Evolutionary conservation across 1,140 invertebrate species (phyloP), one percentile per base, ranked within the genome.

Genomic region (Drosophila truncata): DNA sequence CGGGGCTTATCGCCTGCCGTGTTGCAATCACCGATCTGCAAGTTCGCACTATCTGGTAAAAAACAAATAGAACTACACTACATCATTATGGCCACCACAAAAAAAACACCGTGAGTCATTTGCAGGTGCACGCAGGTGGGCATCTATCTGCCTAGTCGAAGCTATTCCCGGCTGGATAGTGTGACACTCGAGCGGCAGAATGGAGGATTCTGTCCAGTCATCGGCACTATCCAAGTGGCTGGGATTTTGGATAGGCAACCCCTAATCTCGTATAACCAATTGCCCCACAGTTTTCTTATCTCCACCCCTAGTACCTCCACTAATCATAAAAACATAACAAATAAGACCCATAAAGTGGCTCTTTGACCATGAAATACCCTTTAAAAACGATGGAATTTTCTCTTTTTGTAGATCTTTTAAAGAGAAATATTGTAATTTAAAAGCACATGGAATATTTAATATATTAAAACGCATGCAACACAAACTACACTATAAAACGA

Each of bases 21-120:
- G 55, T 37, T 77, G 37, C 50, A 70, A 78, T 78, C 74, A 63
- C 52, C 49, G 41, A 78, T 33, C 50, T 78, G 64, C 59, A 57
- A 62, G 74, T 77, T 70, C 20, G 25, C 57, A 62, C 58, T 78
- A 78, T 78, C 74, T 44, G 27, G 35, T 4, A 18, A 13, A 49
- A 35, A 35, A n/a, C 42, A 55, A 50, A 39, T 44, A 20, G 37
- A 57, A 27, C 67, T 50, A 33, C 35, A 61, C 70, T 39, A 57
- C 35, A 42, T 39, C 29, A 71, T 58, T 35, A 71, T n/a, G 65
- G 50, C 25, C 23, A 10, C 14, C 14, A 11, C n/a, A 31, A 18
- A 37, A 8, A 18, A 50, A 37, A 47, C 27, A 72, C n/a, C 10
- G 18, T 72, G 52, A 72, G 11, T 72, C 69, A 72, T 16, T 18